Evolutionary conservation across 2,113 vertebrate species (phyloP), one percentile per base, ranked within the genome.

Genomic region (Saccopteryx bilineata): DNA sequence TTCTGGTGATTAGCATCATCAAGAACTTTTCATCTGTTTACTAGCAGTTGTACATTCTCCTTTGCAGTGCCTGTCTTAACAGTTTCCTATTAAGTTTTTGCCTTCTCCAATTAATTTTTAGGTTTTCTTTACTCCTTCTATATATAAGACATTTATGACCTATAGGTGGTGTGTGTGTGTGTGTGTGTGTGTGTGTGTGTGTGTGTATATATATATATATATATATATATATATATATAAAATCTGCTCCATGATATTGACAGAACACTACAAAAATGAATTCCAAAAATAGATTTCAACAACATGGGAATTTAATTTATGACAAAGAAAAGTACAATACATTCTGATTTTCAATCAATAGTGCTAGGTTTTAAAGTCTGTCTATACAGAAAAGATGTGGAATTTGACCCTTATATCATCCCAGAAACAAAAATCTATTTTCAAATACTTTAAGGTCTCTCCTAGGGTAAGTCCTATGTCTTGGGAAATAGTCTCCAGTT

Each of bases 11-110:
- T 56, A 82, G 68, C 18, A 13, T 48, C 81, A 82, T 56, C 15
- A 23, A 56, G 12, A 90, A 50, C 1, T 0, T 80, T 66, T 74
- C 11, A 9, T 65, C 48, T 66, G 9, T 92, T 61, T 63, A 31
- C 23, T 26, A 88, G 23, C 2, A 84, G 13, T 72, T 71, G 10
- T 63, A 68, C 8, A 28, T 46, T 5, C 19, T 76, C 5, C 83
- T 87, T 78, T 71, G 61, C 91, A 46, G 11, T 66, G 14, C 7
- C 15, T 66, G 9, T 39, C 56, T 54, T 79, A 78, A 5, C 0
- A 23, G 71, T 84, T 87, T 54, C 39, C 19, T 52, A 4, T 58
- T 87, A 18, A 63, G 11, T 14, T 68, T 92, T 94, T 83, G 61
- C 2, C 3, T 79, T 91, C 82, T 66, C 9, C 50, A 75, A 71